Evolutionary conservation across 2,113 vertebrate species (phyloP), one percentile per base, ranked within the genome.

Genomic region (Pseudorhombus dupliciocellatus): DNA sequence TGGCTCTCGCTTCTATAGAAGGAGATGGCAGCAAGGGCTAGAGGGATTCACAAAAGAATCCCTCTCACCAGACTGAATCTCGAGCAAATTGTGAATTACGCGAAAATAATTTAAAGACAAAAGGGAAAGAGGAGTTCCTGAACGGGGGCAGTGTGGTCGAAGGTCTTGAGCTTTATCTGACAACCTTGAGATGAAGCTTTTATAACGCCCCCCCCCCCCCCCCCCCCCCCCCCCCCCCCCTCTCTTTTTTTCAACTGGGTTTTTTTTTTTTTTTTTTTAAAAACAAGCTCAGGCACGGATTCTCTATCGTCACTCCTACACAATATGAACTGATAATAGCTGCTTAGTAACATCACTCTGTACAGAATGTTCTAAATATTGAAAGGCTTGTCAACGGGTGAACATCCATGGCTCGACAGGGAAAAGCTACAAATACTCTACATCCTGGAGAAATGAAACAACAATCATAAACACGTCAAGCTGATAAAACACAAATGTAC

Each of bases 401-500:
- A 81, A 64, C 51, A 67, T 75, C 77, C 44, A 57, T 26, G 26
- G 40, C 57, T 68, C 18, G 44, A 34, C 50, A n/a, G 62, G 52
- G 25, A 79, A 72, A 3, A 44, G 26, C 37, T 60, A 77, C 3
- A 51, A 56, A 69, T 25, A 26, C n/a, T n/a, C 12, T 24, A 31
- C n/a, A 72, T 58, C 9, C 28, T 20, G 1, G 15, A 61, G 67
- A 78, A 63, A 52, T 8, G 7, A 40, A 4, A 59, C 5, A 63
- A 28, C 1, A 30, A 50, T 21, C 5, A n/a, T 8, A 44, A 48
- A 55, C n/a, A 62, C 42, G 18, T 31, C 25, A 20, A 28, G 21
- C 3, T 1, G 44, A 10, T 34, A 3, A 54, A 62, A 52, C 1
- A 53, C 7, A 7, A 16, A 9, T 15, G 28, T 85, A 99, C 97